Evolutionary conservation across 2,888 invertebrate genomes (phyloP), one percentile per base, ranked within the genome.

Genomic region (Pseudococcus longispinus): DNA sequence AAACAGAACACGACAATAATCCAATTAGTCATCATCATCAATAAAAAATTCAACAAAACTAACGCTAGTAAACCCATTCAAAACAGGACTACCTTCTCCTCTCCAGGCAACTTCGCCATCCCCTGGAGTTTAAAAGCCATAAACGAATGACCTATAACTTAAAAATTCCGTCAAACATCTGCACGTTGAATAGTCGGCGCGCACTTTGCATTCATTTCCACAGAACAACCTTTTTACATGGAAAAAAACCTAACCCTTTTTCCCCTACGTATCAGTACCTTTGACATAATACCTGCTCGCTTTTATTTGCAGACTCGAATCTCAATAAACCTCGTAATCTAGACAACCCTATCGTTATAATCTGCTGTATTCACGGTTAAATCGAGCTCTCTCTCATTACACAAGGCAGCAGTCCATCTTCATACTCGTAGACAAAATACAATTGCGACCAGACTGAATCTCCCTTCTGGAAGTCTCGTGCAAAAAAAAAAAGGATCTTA

Each of bases 291-390:
- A 74, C 29, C 37, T 32, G 32, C 20, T 6, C 18, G 18, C 11
- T n/a, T 32, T 77, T 42, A 37, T 77, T 32, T 11, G 5, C 8
- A 8, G 9, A 32, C 32, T 77, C 18, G 44, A 82, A 82, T 82
- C 70, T 26, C 70, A 29, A 70, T 70, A 70, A 70, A 70, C 18
- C 70, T 70, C 29, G 60, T 70, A 70, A 70, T 70, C 70, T 60
- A 60, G 15, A 18, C 70, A 70, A 70, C 70, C 70, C 70, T 70
- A 70, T 70, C 70, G 70, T 29, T 26, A 70, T 70, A 70, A 70
- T 70, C 70, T 60, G 23, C 51, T 65, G 26, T 70, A 70, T 70
- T 70, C 70, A 70, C 11, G 15, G 18, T 23, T 70, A 32, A 70
- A 70, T 70, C 70, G 70, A 29, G 29, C 70, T 60, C 23, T 23